Evolutionary conservation across 2,888 invertebrate genomes (phyloP).

Genomic region (Linnaemya vulpina): DNA sequence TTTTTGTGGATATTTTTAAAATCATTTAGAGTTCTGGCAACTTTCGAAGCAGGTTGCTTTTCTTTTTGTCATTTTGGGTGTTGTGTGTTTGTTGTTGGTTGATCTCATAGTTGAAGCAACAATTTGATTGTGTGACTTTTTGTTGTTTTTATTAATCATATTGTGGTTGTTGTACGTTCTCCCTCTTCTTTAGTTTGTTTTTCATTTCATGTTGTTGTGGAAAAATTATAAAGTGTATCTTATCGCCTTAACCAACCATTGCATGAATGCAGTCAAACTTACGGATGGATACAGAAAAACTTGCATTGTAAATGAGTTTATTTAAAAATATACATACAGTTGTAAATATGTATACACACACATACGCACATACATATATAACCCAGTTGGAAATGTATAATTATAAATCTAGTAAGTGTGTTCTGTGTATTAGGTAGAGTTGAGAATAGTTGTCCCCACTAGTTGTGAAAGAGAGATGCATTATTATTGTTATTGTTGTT

Average conservation of each 20-base stretch:
- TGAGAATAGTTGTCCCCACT: neutral
- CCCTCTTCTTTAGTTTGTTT: constrained; percentile 43
- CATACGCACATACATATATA: neutral
- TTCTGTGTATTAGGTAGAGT: constrained; percentile 1
- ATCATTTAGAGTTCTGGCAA: neutral
- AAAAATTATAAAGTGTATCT: constrained; percentile 53
- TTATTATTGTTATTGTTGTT: too few relatives aligned
- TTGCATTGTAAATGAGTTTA: constrained; percentile 57
- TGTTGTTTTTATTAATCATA: constrained; percentile 46
- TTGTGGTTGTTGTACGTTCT: constrained; percentile 32
- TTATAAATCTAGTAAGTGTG: constrained; percentile 6
- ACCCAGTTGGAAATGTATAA: constrained; percentile 67
- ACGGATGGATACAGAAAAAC: constrained; percentile 58
- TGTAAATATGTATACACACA: neutral
- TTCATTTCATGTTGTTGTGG: constrained; percentile 53
- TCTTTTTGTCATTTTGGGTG: constrained; percentile 15
- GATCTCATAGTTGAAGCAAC: constrained; percentile 49
- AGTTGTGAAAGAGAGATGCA: neutral
- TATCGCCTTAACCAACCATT: constrained; percentile 66
- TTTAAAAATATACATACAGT: neutral
- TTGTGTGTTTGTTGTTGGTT: constrained; percentile 24
- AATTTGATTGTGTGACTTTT: constrained; percentile 50
- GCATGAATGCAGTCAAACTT: constrained; percentile 63
- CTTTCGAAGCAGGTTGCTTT: constrained; percentile 48
- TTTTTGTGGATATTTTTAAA: too few relatives aligned